Evolutionary conservation across 2,888 invertebrate species (phyloP), one percentile per base, ranked within the genome.

Genomic region (Ormyrus nitidulus): DNA sequence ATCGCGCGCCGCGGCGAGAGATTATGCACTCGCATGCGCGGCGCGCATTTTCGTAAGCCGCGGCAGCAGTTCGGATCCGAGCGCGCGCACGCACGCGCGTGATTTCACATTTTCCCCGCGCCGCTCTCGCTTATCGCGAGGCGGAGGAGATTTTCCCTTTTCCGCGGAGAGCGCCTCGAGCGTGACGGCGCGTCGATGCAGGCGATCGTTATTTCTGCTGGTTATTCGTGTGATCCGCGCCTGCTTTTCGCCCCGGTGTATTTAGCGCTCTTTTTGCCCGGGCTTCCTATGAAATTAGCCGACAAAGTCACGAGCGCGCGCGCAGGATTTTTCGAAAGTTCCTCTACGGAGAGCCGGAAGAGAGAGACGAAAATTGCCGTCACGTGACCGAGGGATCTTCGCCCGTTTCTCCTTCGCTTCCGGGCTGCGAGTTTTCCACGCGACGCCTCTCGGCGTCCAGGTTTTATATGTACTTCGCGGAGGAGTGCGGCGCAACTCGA

Each of bases 81-180:
- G 0, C 11, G 49, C 46, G 19, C 13, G 49, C 48, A n/a, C 34
- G 53, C n/a, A 11, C 44, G 11, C 13, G 61, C 73, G 46, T 58
- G 74, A 74, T 79, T 78, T 78, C 78, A 78, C 54, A 78, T 78
- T 79, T 79, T 79, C 68, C 72, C 59, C 44, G 19, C 59, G 53
- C 4, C 4, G 19, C 34, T 51, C 65, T 19, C 58, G 61, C 64
- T 51, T 76, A 73, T 77, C 70, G 66, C 56, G 10, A 49, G 34
- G 34, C 0, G 8, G 54, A 10, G n/a, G n/a, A 72, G 53, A 68
- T 80, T 77, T 77, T 73, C 72, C 72, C 46, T 80, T 80, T 72
- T 76, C 66, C 71, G 53, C 10, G 64, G 58, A 51, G 34, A 34
- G 34, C 34, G 19, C 53, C n/a, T 64, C 49, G 70, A 58, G 69